Evolutionary conservation across 2,797 vertebrate genomes (phyloP), one percentile per base, ranked within the genome.

Genomic region (Sebastes nivosus): DNA sequence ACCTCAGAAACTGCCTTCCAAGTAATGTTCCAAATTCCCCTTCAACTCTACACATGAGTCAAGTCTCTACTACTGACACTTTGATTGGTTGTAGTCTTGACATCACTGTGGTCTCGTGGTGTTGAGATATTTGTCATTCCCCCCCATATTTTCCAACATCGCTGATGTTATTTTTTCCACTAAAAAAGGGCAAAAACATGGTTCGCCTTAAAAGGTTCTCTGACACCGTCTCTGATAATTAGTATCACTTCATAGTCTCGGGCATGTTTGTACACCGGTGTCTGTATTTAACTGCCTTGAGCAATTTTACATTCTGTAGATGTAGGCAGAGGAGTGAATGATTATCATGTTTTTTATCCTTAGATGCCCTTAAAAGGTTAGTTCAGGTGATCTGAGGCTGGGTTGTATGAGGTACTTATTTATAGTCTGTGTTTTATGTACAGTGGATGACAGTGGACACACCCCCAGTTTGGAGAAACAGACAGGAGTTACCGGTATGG

Each of bases 91-190:
- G 67, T n/a, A 34, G 57, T 67, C 14, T 38, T 89, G 79, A 89
- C 89, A 87, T 89, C 89, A 88, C 3, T 78, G 83, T 61, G 82
- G 87, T 80, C 36, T 61, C 5, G 34, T 63, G 46, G 8, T 59
- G 63, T 67, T 69, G 14, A 77, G 32, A 80, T 67, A 72, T 76
- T 72, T 64, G 64, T 82, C 83, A 87, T 75, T 83, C 52, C 50
- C 25, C 16, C 16, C 67, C 10, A 55, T 52, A 69, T 64, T 75
- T 84, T 82, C 50, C 50, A 79, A 66, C 27, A 65, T 64, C 67
- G 22, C 38, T 59, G 8, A 14, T 66, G 30, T 61, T 66, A 5
- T 63, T 52, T 52, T 69, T 59, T 67, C 67, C 55, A 42, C 29
- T 65, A 5, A n/a, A 70, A 54, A 50, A 50, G 2, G n/a, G 10